A percentile compares a stretch with the other conserved stretches of the same genome.
phyloP scores from a whole-genome alignment of 2,888 invertebrate species.

The Volucella inanis region DNA sequence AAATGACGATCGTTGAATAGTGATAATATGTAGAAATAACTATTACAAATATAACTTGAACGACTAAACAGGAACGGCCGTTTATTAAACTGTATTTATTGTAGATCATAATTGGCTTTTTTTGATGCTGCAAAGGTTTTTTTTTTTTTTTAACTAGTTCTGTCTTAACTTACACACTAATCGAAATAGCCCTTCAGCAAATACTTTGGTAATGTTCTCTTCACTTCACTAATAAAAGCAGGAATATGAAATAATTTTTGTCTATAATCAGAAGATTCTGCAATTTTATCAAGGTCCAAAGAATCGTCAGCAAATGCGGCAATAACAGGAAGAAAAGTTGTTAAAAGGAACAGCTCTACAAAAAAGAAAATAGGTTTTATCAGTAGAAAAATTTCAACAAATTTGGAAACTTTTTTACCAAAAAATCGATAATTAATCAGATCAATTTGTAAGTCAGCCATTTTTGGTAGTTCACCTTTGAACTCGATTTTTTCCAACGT shows the following conservation, averaged over 20 bases:
- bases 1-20: too few relatives aligned
- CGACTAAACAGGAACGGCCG: too few relatives aligned
- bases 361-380: background rate
- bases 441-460: constrained; percentile 74
- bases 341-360: constrained; percentile 16
- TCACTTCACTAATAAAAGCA: background rate
- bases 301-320: constrained; percentile 34
- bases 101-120: background rate
- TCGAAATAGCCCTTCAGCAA: constrained; percentile 25
- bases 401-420: constrained; percentile 68
- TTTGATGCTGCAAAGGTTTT: background rate
- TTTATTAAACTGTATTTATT: background rate
- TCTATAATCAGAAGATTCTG: constrained; percentile 25
- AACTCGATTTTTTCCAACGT: constrained; percentile 76
- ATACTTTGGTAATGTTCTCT: constrained; percentile 10
- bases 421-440: constrained; percentile 73
- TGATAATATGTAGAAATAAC: too few relatives aligned
- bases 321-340: constrained; percentile 1
- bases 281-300: constrained; percentile 1
- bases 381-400: background rate
- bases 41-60: too few relatives aligned
- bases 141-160: background rate
- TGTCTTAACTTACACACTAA: constrained; percentile 2
- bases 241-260: constrained; percentile 21
- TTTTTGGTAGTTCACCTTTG: constrained; percentile 76